Base-by-base conservation (phyloP, 2,113 vertebrate species). In the Carassius gibelio region DNA sequence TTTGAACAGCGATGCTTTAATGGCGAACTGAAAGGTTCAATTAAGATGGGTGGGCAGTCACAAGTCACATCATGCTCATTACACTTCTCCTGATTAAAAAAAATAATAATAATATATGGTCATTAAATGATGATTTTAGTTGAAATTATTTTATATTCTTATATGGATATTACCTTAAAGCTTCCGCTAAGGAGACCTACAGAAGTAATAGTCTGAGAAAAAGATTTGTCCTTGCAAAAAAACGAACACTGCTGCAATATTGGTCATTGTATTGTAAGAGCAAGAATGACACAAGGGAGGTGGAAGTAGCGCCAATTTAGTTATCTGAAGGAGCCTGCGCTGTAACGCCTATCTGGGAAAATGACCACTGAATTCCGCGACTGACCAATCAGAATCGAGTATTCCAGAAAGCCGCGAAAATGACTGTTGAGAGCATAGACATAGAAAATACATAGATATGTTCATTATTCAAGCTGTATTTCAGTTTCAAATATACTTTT, bases 1-100 rank as follows among this genome's bases (percentile, higher is more conserved):
- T 61, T 34, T 38, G 26, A 79, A 87, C 66, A 62, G 82, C 55
- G 5, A 36, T 17, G 50, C 19, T 30, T 66, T 69, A 48, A 81
- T 64, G 59, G 34, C 8, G 26, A 57, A 79, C 21, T 13, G 26
- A 66, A 86, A 21, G 11, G 74, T 76, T 66, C 8, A 14, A 48
- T 59, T 82, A 71, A 59, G 50, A 61, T 38, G 3, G 55, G 2
- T 2, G 26, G 55, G 57, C 23, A 1, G 34, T 34, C 14, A 5
- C 23, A 57, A 38, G 26, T 61, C 50, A 55, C 26, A 55, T 34
- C 30, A 79, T 23, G 21, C 42, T 14, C 45, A 50, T 19, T 52
- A 55, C 45, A 17, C 42, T 52, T n/a, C 15, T 19, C 5, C 7
- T 15, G 4, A 52, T 52, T 7, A 52, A 15, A 17, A 52, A 15